Conservation (phyloP, 2,113 vertebrate species). For the Phalacrocorax aristotelis region DNA sequence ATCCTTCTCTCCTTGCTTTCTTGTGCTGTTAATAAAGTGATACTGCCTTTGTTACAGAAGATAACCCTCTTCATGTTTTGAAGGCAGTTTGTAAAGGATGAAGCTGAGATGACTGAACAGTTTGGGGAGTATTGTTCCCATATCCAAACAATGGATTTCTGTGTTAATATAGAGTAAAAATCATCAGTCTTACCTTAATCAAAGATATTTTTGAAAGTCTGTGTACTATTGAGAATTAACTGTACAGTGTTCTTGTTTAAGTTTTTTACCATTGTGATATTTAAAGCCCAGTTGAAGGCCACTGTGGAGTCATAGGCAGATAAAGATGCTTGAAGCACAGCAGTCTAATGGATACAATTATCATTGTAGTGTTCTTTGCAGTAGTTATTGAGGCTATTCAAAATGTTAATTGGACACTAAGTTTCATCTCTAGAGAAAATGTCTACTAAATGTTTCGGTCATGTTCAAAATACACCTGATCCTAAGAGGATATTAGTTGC, state of each 20-base stretch:
- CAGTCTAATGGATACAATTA: neutral
- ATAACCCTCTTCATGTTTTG: neutral
- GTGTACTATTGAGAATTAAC: neutral
- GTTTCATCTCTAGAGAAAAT: neutral
- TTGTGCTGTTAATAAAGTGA: neutral
- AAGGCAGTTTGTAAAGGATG: neutral
- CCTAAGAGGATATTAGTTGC: neutral
- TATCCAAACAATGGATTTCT: neutral
- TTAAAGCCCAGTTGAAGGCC: constrained; percentile 15
- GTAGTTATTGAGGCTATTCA: neutral
- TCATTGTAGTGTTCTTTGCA: neutral
- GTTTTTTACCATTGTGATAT: neutral
- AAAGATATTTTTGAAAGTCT: neutral
- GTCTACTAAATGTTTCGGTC: neutral
- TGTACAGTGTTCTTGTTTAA: neutral
- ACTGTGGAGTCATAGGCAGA: neutral
- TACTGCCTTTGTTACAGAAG: neutral
- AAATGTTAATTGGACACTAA: constrained; percentile 2
- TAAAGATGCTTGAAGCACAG: neutral
- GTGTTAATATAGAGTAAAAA: neutral
- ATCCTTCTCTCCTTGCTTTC: neutral
- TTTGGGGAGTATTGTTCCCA: neutral
- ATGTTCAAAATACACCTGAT: neutral
- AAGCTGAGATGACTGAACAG: neutral
- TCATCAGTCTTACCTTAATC: neutral